These are phyloP conservation scores for Eubasilissa splendida DNA, from an alignment of 2,888 invertebrate species.

Conservation along the genomic window DNA sequence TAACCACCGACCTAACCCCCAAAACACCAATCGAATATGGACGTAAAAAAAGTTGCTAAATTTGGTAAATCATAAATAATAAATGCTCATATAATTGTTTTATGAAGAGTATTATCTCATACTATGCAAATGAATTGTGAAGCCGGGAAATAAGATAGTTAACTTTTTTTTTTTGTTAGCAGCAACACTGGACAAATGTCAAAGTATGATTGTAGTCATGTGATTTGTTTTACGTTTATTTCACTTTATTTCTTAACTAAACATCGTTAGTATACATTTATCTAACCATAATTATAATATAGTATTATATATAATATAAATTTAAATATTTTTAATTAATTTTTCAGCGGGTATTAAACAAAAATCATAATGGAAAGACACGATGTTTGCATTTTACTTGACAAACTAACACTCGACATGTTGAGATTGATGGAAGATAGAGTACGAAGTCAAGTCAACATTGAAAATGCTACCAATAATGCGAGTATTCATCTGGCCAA, in stretches of 20 bases:
- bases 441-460: slow-evolving; percentile 76
- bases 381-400: slow-evolving; percentile 75
- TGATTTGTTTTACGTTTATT: background rate
- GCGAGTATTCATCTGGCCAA: slow-evolving; percentile 85
- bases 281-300: too few relatives aligned
- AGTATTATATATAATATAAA: too few relatives aligned
- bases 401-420: slow-evolving; percentile 79
- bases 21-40: too few relatives aligned
- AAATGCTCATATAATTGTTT: too few relatives aligned
- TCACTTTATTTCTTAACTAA: too few relatives aligned
- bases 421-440: slow-evolving; percentile 83
- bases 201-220: slow-evolving; percentile 6
- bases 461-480: slow-evolving; percentile 79
- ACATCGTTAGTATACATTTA: too few relatives aligned
- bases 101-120: too few relatives aligned
- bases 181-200: background rate
- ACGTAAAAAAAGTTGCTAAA: too few relatives aligned
- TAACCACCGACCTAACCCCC: too few relatives aligned
- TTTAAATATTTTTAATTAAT: background rate
- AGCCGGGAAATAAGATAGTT: too few relatives aligned
- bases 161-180: background rate
- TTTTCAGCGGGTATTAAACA: background rate
- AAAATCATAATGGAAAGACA: slow-evolving; percentile 58
- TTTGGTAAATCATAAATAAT: too few relatives aligned
- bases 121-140: too few relatives aligned